Evolutionary conservation across 2,888 invertebrate species (phyloP), one percentile per base, ranked within the genome.

Genomic region (Omphaloscelis lunosa): DNA sequence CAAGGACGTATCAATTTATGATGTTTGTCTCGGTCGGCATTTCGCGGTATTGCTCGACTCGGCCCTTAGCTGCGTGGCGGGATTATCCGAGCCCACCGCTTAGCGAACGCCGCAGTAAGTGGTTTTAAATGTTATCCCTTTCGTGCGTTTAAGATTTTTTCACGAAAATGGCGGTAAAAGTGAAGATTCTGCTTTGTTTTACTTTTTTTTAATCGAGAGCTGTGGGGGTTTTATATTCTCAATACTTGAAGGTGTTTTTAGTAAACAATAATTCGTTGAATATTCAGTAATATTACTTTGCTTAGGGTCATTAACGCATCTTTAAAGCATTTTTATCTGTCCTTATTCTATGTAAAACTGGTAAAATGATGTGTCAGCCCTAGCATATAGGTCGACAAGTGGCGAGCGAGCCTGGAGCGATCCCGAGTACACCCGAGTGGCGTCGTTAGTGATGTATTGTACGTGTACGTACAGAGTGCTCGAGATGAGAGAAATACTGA

Each of bases 81-180:
- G 82, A 83, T 83, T 70, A 83, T 61, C 71, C 58, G 80, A 51
- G 51, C 80, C 82, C 62, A n/a, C 68, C 75, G 80, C 61, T 80
- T 70, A 56, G 75, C 62, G 62, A 75, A 69, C 53, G 34, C 62
- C 72, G 29, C 68, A 71, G 70, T 86, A 79, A 86, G 87, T 86
- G 86, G 82, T 86, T 86, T 86, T 79, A 82, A 84, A 86, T 84
- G 82, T 86, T 82, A 75, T 85, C 73, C 77, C 76, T 79, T 86
- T 84, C 72, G 83, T 79, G 76, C 76, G 62, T 83, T 78, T 58
- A 72, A 75, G 68, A 82, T 72, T 69, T 80, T 83, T 82, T 72
- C 61, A 56, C 67, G 68, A 79, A 71, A 74, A 82, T 75, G n/a
- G 62, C 56, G 51, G 66, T 74, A 27, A 75, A 74, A 63, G 63